These are phyloP conservation scores for Brachionus plicatilis DNA, from an alignment of 1,140 invertebrate genomes.

Conservation along the genomic window DNA sequence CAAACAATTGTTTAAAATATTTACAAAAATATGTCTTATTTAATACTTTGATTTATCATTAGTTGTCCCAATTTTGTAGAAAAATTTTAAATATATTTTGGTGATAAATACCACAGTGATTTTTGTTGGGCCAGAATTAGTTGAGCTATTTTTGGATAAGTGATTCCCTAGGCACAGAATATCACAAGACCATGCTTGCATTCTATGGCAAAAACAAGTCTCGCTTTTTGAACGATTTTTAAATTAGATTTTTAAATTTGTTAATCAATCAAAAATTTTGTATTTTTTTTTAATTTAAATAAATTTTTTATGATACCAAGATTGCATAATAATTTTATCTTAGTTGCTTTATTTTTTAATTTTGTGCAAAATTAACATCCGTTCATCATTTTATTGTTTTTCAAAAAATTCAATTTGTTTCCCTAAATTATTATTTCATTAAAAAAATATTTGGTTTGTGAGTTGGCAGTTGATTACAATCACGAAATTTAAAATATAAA, in stretches of 20 bases:
- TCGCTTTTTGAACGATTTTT: not conserved
- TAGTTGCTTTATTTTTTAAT: not conserved
- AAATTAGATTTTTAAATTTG: not conserved
- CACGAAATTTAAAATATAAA: not conserved
- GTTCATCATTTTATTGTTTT: not conserved
- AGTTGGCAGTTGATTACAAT: not conserved
- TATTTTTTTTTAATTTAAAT: not conserved
- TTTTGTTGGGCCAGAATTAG: not conserved
- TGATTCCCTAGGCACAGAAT: not conserved
- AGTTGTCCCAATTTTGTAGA: not conserved
- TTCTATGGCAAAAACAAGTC: not conserved
- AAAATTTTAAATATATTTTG: not conserved
- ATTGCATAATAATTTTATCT: not conserved
- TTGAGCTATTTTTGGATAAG: not conserved
- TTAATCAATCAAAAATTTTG: not conserved
- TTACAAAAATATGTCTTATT: not conserved
- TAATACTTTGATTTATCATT: not conserved
- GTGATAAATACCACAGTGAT: not conserved
- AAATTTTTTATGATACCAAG: not conserved
- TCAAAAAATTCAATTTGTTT: not conserved
- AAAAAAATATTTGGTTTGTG: not conserved
- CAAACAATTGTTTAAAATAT: not conserved
- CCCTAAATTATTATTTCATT: not conserved
- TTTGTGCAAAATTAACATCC: not conserved
- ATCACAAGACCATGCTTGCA: not conserved